phyloP scores from a whole-genome alignment of 2,888 invertebrate genomes.

The Rhagonycha fulva region DNA sequence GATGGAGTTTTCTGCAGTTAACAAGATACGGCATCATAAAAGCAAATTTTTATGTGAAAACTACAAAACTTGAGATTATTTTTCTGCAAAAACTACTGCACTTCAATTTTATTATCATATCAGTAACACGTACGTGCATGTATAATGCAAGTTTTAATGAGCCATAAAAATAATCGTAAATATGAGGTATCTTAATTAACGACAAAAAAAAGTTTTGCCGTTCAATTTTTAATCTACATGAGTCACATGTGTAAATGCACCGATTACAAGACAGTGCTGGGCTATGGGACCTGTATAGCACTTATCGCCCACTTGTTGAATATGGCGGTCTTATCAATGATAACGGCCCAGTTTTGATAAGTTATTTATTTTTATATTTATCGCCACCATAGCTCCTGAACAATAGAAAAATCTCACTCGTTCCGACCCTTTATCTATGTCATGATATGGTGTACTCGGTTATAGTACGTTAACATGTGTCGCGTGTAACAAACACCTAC shows the following conservation, averaged over 20 bases:
- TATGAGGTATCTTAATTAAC: background rate
- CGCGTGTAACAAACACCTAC: conserved; percentile 14
- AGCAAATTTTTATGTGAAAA: background rate
- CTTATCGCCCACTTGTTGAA: conserved; percentile 39
- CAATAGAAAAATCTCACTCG: conserved; percentile 47
- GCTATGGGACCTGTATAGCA: background rate
- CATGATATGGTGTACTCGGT: conserved; percentile 12
- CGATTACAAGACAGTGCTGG: background rate
- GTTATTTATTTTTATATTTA: conserved; percentile 45
- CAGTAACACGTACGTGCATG: background rate
- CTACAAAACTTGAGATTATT: background rate
- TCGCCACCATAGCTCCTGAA: conserved; percentile 47
- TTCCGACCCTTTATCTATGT: conserved; percentile 37
- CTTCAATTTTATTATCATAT: background rate
- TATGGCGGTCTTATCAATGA: conserved; percentile 48
- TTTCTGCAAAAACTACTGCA: background rate
- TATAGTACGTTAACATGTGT: conserved; percentile 12
- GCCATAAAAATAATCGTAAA: background rate
- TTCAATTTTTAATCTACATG: conserved; percentile 5
- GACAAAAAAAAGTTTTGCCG: background rate
- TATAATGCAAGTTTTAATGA: background rate
- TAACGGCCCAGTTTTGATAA: conserved; percentile 45
- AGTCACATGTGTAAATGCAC: background rate
- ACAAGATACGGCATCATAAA: background rate
- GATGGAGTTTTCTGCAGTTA: background rate